Evolutionary conservation across 2,797 vertebrate genomes (phyloP), one percentile per base, ranked within the genome.

Genomic region (Lepilemur ruficaudatus): DNA sequence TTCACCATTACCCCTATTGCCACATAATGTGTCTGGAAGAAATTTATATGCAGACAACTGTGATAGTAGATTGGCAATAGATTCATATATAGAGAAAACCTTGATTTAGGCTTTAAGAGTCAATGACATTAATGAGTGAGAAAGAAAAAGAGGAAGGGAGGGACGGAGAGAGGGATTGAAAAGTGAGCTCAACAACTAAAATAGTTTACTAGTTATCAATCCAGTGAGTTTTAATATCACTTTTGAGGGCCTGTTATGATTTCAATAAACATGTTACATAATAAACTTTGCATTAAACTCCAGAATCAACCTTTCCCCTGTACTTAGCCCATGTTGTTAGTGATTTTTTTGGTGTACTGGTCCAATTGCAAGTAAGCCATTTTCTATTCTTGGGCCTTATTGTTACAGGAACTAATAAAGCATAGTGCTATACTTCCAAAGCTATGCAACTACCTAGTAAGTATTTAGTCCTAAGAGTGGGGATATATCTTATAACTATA

Each of bases 61-160:
- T 81, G 32, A 93, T 0, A 88, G 50, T 13, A 83, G 57, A 82
- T n/a, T 67, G 70, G 59, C 32, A 85, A 94, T 57, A 91, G 23
- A 72, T 81, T 83, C 38, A 87, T 70, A 90, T 59, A 76, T 38
- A 48, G 23, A 83, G 55, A 91, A 93, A 89, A 69, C 91, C 25
- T 75, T 93, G 69, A 75, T 52, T 86, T 70, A 72, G 75, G 75
- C 32, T 89, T 87, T 95, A 65, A 96, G 89, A 96, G 18, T 43
- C 85, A 96, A 22, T 72, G 75, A 59, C 63, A 15, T n/a, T 86
- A 95, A 85, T 61, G 12, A 41, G 35, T 43, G 48, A 89, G 25
- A n/a, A 35, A 63, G 61, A 35, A 46, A 32, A 14, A 32, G 32
- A 22, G 81, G 43, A 4, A 65, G 41, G 32, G n/a, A 14, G 32